Evolutionary conservation across 1,140 invertebrate species (phyloP), one percentile per base, ranked within the genome.

Genomic region (Cyphomyrmex costatus): DNA sequence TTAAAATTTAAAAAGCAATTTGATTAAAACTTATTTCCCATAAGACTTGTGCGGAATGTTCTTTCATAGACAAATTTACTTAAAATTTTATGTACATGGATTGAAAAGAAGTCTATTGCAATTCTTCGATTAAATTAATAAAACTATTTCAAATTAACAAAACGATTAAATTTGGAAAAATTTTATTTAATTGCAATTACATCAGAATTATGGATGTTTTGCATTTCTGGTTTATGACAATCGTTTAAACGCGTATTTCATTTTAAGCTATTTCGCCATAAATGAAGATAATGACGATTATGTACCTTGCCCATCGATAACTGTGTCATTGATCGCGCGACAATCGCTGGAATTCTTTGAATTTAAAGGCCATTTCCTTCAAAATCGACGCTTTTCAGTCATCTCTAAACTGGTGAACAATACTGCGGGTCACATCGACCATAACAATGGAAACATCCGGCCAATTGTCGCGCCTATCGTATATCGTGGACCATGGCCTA

Each of bases 391-490:
- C 91, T 91, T 93, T 92, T 92, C 92, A 93, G 78, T 85, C 78
- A 65, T 74, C 73, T 68, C 71, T 88, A 91, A 92, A 92, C 73
- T 90, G 24, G n/a, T 80, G 88, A 86, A 92, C 91, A 93, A 94
- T 93, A 82, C 79, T 87, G 86, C 86, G 90, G 88, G 90, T 91
- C 90, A 83, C 89, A 88, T 92, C 92, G 89, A 92, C 83, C 88
- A 68, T 89, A 85, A 94, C 93, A 94, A 94, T 93, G 76, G 91
- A 93, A 93, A 94, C 93, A 94, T 93, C 93, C 93, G 93, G 93
- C 93, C 93, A 93, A 94, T 94, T 93, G 93, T 94, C 93, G 93
- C 90, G 92, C 92, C 92, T 36, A 73, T 53, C 89, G 86, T 68
- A 68, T 49, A 70, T 88, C 88, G 82, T 89, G 71, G 63, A 83